Conservation (phyloP, 1,140 invertebrate genomes). For the Drosophila elegans region DNA sequence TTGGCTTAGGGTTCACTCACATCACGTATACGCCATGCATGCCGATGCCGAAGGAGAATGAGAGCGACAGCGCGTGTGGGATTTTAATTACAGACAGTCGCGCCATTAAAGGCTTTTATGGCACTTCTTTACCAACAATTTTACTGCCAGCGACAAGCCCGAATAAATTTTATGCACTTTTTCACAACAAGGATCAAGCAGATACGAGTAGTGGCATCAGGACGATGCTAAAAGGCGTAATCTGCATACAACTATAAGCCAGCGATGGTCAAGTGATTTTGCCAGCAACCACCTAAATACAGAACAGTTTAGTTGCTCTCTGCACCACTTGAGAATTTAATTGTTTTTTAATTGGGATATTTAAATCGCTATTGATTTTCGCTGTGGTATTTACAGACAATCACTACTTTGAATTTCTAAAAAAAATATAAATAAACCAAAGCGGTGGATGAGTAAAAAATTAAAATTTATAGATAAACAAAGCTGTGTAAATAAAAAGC, state of each 20-base stretch:
- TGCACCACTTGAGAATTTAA: conserved; percentile 4
- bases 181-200: conserved; percentile 18
- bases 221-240: conserved; percentile 8
- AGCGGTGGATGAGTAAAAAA: conserved; percentile 16
- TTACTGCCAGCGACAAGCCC: conserved; percentile 58
- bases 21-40: conserved; percentile 63
- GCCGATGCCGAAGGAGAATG: conserved; percentile 12
- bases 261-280: conserved; percentile 20
- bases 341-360: conserved; percentile 25
- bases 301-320: not conserved
- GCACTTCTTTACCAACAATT: conserved; percentile 72
- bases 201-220: conserved; percentile 28
- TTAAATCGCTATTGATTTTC: not conserved
- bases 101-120: conserved; percentile 78
- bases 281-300: not conserved
- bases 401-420: conserved; percentile 12
- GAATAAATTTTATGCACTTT: conserved; percentile 72
- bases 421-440: conserved; percentile 23
- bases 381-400: conserved; percentile 9
- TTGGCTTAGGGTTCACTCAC: conserved; percentile 67
- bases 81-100: conserved; percentile 77
- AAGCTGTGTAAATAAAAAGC: conserved; percentile 1
- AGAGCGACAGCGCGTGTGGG: conserved; percentile 38
- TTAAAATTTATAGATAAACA: conserved; percentile 14
- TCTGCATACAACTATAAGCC: conserved; percentile 17